phyloP scores from a whole-genome alignment of 1,140 invertebrate genomes.

The Procambarus clarkii region DNA sequence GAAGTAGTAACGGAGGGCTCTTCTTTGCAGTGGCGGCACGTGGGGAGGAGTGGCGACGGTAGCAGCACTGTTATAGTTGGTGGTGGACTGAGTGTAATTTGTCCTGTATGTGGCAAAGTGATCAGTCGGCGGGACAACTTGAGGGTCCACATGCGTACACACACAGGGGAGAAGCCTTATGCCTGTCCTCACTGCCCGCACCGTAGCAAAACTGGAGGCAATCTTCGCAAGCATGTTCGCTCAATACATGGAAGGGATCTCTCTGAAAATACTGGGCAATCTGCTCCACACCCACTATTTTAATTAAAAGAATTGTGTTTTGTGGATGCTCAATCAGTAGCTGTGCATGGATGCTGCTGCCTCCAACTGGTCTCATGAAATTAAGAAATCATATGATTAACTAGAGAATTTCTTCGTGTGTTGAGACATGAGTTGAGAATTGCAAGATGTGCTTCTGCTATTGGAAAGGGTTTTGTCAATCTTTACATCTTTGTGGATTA shows the following conservation, averaged over 20 bases:
- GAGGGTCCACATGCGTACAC: constrained; percentile 71
- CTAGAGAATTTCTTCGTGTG: neutral
- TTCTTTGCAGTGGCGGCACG: constrained; percentile 66
- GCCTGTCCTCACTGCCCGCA: constrained; percentile 66
- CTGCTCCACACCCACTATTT: constrained; percentile 1
- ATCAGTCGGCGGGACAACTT: constrained; percentile 73
- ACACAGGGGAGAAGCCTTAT: constrained; percentile 67
- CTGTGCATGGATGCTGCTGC: neutral
- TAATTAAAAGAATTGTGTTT: neutral
- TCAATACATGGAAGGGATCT: constrained; percentile 57
- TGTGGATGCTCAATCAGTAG: neutral
- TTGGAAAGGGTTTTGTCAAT: neutral
- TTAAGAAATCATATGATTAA: neutral
- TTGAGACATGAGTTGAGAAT: neutral
- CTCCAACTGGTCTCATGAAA: neutral
- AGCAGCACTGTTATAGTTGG: constrained; percentile 45
- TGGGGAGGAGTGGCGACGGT: constrained; percentile 52
- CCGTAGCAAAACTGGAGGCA: constrained; percentile 70
- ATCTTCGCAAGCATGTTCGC: constrained; percentile 73
- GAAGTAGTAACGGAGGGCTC: constrained; percentile 52
- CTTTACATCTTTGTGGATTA: neutral
- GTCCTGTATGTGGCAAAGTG: constrained; percentile 71
- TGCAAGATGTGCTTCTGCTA: neutral
- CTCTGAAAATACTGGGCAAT: constrained; percentile 12
- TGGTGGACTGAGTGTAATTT: constrained; percentile 57